These are phyloP conservation scores for Steatocranus sp. DNA, from an alignment of 2,797 vertebrate species.

Conservation along the genomic window DNA sequence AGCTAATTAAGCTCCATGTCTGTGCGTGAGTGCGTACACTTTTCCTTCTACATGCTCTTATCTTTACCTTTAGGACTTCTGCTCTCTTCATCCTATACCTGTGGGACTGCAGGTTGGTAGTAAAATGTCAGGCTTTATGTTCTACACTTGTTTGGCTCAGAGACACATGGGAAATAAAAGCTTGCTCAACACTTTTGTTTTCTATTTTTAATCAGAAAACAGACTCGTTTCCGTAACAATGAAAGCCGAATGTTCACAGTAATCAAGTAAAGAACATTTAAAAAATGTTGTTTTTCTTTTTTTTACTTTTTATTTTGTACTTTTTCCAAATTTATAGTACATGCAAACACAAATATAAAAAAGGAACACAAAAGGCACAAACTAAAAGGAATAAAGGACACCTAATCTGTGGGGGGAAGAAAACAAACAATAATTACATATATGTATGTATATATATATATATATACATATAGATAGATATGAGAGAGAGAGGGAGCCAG, in stretches of 20 bases:
- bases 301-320: rapidly evolving
- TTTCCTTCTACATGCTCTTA: neutral
- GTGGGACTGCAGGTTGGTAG: conserved; percentile 52
- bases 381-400: no score
- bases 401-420: neutral
- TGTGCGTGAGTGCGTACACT: rapidly evolving
- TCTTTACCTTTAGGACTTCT: conserved; percentile 50
- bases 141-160: neutral
- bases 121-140: neutral
- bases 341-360: neutral
- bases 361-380: no score
- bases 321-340: neutral
- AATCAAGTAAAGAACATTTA: neutral
- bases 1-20: neutral
- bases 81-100: conserved; percentile 25
- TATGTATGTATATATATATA: no score
- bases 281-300: neutral
- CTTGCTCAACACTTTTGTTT: rapidly evolving
- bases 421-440: no score
- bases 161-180: conserved; percentile 5
- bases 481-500: no score
- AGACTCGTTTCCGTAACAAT: rapidly evolving
- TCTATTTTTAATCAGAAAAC: rapidly evolving
- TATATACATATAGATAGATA: no score
- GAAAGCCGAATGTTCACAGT: neutral